phyloP scores from a whole-genome alignment of 2,113 vertebrate genomes.

The Anseranas semipalmata region DNA sequence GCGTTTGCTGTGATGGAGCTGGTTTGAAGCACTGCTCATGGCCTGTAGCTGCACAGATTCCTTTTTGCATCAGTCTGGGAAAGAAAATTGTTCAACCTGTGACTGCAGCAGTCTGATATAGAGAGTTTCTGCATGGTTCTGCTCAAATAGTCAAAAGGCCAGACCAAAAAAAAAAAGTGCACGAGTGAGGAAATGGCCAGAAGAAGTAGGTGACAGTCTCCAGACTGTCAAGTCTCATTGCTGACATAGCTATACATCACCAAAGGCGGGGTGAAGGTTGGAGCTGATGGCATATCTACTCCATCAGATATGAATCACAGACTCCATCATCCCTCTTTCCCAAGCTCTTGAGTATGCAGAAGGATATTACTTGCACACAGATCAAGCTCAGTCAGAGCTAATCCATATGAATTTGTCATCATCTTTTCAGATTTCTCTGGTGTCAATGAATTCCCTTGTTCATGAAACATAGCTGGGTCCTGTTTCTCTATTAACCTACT shows the following conservation, averaged over 20 bases:
- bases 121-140: neutral
- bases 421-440: neutral
- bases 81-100: neutral
- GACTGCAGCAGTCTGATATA: neutral
- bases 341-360: neutral
- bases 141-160: neutral
- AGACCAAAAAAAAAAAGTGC: neutral
- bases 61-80: neutral
- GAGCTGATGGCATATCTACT: neutral
- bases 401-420: neutral
- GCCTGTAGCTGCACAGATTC: neutral
- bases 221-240: neutral
- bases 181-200: neutral
- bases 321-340: neutral
- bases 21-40: neutral
- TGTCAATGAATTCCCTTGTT: neutral
- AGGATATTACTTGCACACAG: neutral
- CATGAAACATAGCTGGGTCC: neutral
- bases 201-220: neutral
- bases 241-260: neutral
- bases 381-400: neutral
- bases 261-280: neutral
- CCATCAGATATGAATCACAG: neutral
- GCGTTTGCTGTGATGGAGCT: neutral
- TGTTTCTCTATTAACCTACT: neutral